These are phyloP conservation scores for Neocrepidodera transversa DNA, from an alignment of 2,888 invertebrate species.

Conservation along the genomic window DNA sequence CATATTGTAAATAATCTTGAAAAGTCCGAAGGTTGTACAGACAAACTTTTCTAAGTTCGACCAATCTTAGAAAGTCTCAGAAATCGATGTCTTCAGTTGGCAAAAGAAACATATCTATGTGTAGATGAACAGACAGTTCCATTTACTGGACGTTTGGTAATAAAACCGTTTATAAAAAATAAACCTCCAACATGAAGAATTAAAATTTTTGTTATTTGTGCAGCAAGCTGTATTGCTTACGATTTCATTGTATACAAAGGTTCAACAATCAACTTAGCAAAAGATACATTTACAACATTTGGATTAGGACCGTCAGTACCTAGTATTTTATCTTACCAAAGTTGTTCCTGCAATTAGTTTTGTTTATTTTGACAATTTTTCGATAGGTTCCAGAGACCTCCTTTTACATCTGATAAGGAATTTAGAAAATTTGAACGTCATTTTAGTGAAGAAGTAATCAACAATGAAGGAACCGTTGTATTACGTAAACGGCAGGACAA, in stretches of 20 bases:
- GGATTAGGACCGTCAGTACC: not conserved
- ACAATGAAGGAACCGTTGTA: not conserved
- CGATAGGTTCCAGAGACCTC: not conserved
- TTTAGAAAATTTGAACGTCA: not conserved
- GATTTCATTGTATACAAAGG: constrained; percentile 11
- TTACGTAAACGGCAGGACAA: not conserved
- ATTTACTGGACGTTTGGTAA: not conserved
- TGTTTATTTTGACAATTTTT: too few relatives aligned
- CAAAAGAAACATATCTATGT: too few relatives aligned
- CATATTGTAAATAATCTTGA: too few relatives aligned
- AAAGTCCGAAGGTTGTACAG: too few relatives aligned
- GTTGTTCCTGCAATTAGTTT: too few relatives aligned
- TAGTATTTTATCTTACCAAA: too few relatives aligned
- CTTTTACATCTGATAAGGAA: not conserved
- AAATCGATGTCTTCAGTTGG: too few relatives aligned
- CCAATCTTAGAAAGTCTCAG: too few relatives aligned
- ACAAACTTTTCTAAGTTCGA: too few relatives aligned
- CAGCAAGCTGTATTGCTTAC: constrained; percentile 3
- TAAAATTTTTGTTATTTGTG: constrained; percentile 7
- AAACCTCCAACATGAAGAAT: constrained; percentile 8
- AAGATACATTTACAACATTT: not conserved
- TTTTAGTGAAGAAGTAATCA: not conserved
- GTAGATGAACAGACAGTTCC: not conserved
- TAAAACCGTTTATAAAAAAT: constrained; percentile 4
- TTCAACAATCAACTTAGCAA: constrained; percentile 1